These are phyloP conservation scores for Boleophthalmus pectinirostris DNA, from an alignment of 2,113 vertebrate genomes.

Conservation along the genomic window DNA sequence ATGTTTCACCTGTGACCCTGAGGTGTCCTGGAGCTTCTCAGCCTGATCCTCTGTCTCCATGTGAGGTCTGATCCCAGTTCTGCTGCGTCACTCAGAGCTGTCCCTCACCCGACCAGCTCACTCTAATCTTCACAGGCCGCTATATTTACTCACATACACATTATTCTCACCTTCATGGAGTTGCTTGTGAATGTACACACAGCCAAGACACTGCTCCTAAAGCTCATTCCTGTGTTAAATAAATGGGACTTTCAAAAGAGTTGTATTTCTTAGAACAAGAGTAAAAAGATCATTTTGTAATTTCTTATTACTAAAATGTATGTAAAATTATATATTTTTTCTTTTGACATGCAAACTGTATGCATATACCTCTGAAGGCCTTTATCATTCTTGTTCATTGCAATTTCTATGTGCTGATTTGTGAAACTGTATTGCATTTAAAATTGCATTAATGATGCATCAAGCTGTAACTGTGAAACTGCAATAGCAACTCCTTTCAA, in stretches of 20 bases:
- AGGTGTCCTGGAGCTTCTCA: slow-evolving; percentile 30
- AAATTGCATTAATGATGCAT: too few species aligned
- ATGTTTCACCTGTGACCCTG: slow-evolving; percentile 1
- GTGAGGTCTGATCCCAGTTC: slow-evolving; percentile 62
- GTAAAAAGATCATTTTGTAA: too few species aligned
- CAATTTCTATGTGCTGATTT: too few species aligned
- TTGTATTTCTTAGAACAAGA: too few species aligned
- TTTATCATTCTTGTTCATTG: too few species aligned
- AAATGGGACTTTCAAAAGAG: neutral
- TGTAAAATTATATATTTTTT: too few species aligned
- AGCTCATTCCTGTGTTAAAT: slow-evolving; percentile 18
- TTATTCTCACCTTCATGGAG: slow-evolving; percentile 41
- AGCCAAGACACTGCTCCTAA: slow-evolving; percentile 8
- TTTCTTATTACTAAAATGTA: too few species aligned
- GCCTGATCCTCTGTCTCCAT: slow-evolving; percentile 56
- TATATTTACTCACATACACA: slow-evolving; percentile 57
- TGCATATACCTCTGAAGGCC: too few species aligned
- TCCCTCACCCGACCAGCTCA: slow-evolving; percentile 44
- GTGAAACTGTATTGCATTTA: too few species aligned
- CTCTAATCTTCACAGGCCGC: slow-evolving; percentile 59
- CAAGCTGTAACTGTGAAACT: neutral
- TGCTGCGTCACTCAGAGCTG: slow-evolving; percentile 62
- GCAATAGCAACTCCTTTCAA: neutral
- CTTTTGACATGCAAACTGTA: neutral
- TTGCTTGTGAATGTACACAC: slow-evolving; percentile 17